Percentiles rank a stretch among this genome's conserved stretches.
These are phyloP conservation scores for Orbicella faveolata DNA, from an alignment of 64 coral and sea anemone species.

Conservation along the genomic window DNA sequence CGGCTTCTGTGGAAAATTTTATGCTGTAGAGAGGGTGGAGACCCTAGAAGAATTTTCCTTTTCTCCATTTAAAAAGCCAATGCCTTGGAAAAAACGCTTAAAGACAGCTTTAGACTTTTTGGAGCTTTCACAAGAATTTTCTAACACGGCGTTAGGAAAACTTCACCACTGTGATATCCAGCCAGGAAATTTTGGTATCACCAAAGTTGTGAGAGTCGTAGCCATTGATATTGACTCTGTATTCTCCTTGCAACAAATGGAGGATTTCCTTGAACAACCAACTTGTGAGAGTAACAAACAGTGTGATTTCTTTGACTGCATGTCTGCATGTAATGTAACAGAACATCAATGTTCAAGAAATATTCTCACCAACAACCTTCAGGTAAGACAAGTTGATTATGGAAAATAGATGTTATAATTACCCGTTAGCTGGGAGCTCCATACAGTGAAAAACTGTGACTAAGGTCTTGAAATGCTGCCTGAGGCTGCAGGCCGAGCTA, in stretches of 20 bases:
- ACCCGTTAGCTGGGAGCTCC: too few relatives aligned
- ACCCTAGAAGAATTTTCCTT: slow-evolving; percentile 43
- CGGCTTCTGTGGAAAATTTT: slow-evolving; percentile 90
- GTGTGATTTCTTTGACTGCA: slow-evolving; percentile 94
- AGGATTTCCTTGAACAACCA: slow-evolving; percentile 67
- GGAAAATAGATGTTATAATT: not conserved
- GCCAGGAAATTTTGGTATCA: slow-evolving; percentile 88
- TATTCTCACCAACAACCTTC: slow-evolving; percentile 82
- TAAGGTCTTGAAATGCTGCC: too few relatives aligned
- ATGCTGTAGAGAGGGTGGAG: slow-evolving; percentile 86
- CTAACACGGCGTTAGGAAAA: slow-evolving; percentile 42
- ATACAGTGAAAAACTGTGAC: too few relatives aligned
- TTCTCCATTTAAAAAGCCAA: slow-evolving; percentile 37
- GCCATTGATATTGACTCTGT: slow-evolving; percentile 80
- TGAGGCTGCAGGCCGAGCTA: too few relatives aligned
- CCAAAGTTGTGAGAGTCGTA: slow-evolving; percentile 51
- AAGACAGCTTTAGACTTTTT: slow-evolving; percentile 65
- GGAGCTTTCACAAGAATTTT: slow-evolving; percentile 61
- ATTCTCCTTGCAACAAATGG: slow-evolving; percentile 63
- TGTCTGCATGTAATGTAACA: slow-evolving; percentile 72
- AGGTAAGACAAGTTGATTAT: slow-evolving; percentile 44
- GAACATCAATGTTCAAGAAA: slow-evolving; percentile 57
- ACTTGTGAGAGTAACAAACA: slow-evolving; percentile 56
- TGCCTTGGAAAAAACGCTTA: slow-evolving; percentile 72
- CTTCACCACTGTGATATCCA: slow-evolving; percentile 92